phyloP scores from a whole-genome alignment of 1,140 invertebrate species.

The Zaprionus camerounensis region DNA sequence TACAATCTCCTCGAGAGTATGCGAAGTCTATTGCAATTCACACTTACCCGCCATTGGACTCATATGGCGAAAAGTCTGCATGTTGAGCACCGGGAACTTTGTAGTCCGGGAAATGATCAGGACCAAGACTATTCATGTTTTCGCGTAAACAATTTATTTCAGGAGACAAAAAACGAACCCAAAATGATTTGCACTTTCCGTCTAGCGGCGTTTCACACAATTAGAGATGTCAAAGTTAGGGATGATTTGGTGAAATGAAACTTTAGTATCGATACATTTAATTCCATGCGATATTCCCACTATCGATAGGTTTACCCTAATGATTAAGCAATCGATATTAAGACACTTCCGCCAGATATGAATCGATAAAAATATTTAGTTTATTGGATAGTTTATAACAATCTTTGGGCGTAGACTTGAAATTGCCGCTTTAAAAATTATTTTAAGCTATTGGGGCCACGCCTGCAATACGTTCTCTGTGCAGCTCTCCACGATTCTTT shows the following conservation, averaged over 20 bases:
- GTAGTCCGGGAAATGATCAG: slow-evolving; percentile 88
- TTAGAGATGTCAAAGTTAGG: slow-evolving; percentile 9
- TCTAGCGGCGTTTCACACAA: slow-evolving; percentile 58
- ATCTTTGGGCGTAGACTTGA: slow-evolving; percentile 46
- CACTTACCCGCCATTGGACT: slow-evolving; percentile 90
- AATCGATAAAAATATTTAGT: slow-evolving; percentile 27
- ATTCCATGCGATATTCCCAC: neutral
- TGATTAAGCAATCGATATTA: neutral
- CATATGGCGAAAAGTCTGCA: slow-evolving; percentile 89
- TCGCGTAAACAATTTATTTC: slow-evolving; percentile 25
- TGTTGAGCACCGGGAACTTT: slow-evolving; percentile 86
- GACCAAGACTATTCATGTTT: slow-evolving; percentile 59
- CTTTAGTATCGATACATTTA: neutral
- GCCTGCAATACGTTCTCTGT: slow-evolving; percentile 65
- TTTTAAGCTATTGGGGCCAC: slow-evolving; percentile 34
- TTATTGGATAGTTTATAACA: slow-evolving; percentile 56
- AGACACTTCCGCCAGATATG: slow-evolving; percentile 2
- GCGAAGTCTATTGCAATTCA: neutral
- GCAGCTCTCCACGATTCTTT: slow-evolving; percentile 84
- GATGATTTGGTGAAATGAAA: neutral
- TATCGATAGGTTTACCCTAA: slow-evolving; percentile 13
- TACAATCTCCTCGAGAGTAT: neutral
- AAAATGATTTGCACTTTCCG: slow-evolving; percentile 77
- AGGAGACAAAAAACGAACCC: slow-evolving; percentile 30
- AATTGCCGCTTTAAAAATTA: neutral